A percentile compares a stretch with the other conserved stretches of the same genome.
Evolutionary conservation across 2,888 invertebrate species (phyloP).

Genomic region (Campopleginae sp.): DNA sequence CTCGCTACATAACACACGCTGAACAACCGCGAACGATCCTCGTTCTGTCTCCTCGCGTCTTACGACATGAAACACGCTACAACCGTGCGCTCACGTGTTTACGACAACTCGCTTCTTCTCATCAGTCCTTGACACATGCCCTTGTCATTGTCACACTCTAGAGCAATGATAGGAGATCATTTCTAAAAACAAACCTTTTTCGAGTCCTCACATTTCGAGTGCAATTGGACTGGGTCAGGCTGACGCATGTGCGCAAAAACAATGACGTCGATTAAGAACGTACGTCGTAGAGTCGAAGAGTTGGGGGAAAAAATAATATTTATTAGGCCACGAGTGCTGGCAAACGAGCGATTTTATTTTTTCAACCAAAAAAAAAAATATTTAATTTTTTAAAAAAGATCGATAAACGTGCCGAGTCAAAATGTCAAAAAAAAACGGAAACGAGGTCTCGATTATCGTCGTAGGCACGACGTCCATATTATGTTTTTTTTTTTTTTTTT

Average conservation of each 20-base stretch:
- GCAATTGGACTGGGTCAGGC: too few relatives aligned
- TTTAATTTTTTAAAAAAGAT: too few relatives aligned
- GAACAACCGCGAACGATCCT: slow-evolving; percentile 1
- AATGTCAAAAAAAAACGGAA: too few relatives aligned
- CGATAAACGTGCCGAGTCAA: too few relatives aligned
- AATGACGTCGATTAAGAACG: too few relatives aligned
- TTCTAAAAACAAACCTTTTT: background rate
- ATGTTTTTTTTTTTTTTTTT: background rate
- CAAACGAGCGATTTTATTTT: too few relatives aligned
- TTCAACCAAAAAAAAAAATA: too few relatives aligned
- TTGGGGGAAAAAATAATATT: too few relatives aligned
- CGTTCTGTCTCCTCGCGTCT: slow-evolving; percentile 22
- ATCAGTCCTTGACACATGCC: slow-evolving; percentile 7
- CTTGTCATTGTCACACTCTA: background rate
- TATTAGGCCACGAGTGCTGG: too few relatives aligned
- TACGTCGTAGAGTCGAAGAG: too few relatives aligned
- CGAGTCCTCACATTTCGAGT: background rate
- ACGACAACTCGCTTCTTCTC: slow-evolving; percentile 22
- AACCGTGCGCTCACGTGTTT: slow-evolving; percentile 29
- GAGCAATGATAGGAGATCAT: background rate
- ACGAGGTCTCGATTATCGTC: background rate
- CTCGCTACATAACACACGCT: background rate
- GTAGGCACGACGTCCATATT: too few relatives aligned
- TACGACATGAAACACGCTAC: slow-evolving; percentile 26
- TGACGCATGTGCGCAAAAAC: too few relatives aligned